Conservation (phyloP, 2,113 vertebrate species). For the Centropristis striata region DNA sequence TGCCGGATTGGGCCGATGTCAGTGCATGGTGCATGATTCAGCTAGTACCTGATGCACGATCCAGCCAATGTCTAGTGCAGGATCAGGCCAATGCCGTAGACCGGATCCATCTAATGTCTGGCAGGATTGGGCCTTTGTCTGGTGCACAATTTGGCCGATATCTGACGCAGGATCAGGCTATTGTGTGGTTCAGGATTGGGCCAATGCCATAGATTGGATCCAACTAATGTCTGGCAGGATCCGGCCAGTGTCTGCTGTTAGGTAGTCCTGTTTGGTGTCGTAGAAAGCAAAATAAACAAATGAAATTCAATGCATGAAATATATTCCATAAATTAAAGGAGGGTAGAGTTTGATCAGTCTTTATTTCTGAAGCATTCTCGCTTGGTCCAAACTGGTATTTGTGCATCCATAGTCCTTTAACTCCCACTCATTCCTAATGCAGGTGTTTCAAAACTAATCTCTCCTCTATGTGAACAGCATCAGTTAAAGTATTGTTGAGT, state of each 20-base stretch:
- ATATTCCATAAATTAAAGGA: not conserved
- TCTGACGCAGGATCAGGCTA: too few relatives aligned
- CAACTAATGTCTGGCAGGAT: not conserved
- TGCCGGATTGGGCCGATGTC: not conserved
- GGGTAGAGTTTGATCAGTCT: not conserved
- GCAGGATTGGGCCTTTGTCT: not conserved
- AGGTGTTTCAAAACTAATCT: slow-evolving; percentile 43
- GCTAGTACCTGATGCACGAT: not conserved
- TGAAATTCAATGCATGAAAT: not conserved
- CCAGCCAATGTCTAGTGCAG: too few relatives aligned
- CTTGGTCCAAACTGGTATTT: slow-evolving; percentile 30
- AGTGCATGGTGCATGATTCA: not conserved
- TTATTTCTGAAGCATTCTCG: not conserved
- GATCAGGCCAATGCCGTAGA: not conserved
- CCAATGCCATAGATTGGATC: not conserved
- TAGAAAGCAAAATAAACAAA: not conserved
- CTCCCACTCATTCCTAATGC: slow-evolving; percentile 68
- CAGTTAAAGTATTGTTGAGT: slow-evolving; percentile 63
- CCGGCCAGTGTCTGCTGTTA: not conserved
- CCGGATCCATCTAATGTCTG: too few relatives aligned
- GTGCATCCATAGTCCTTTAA: slow-evolving; percentile 28
- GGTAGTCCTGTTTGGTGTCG: not conserved
- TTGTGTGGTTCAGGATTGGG: not conserved
- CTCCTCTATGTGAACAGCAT: slow-evolving; percentile 42
- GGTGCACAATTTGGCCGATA: not conserved